Percentiles rank a stretch among this genome's conserved stretches.
Conservation (phyloP, 2,888 invertebrate genomes). For the Agrotis clavis region DNA sequence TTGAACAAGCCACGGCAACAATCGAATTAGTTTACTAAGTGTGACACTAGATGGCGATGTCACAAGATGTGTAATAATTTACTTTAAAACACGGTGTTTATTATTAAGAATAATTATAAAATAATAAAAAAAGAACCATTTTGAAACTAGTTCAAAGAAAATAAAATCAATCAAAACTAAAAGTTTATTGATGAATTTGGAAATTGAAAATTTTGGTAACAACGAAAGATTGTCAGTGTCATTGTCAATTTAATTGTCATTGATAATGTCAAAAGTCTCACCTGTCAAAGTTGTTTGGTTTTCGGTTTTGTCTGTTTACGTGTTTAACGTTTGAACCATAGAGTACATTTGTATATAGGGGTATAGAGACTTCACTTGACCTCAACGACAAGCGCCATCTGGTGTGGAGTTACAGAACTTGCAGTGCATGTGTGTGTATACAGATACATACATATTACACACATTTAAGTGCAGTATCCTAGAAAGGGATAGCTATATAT, state of each 20-base stretch:
- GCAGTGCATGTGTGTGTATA: too few species aligned
- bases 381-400: too few species aligned
- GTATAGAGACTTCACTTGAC: too few species aligned
- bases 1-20: not conserved
- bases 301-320: conserved; percentile 9
- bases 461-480: too few species aligned
- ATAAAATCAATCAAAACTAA: not conserved
- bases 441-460: too few species aligned
- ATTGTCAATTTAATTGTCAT: not conserved
- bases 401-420: too few species aligned
- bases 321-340: too few species aligned
- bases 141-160: not conserved
- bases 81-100: too few species aligned
- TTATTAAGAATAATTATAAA: not conserved
- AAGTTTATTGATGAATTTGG: too few species aligned
- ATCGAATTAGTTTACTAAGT: not conserved
- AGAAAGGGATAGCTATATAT: too few species aligned
- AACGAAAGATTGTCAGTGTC: not conserved
- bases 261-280: conserved; percentile 15
- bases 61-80: not conserved
- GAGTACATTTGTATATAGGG: too few species aligned
- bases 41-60: conserved; percentile 12
- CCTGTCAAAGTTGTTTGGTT: conserved; percentile 36
- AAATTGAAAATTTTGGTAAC: too few species aligned
- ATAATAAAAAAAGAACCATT: not conserved